These are phyloP conservation scores for Etheostoma spectabile DNA, from an alignment of 2,113 vertebrate species.

Conservation along the genomic window DNA sequence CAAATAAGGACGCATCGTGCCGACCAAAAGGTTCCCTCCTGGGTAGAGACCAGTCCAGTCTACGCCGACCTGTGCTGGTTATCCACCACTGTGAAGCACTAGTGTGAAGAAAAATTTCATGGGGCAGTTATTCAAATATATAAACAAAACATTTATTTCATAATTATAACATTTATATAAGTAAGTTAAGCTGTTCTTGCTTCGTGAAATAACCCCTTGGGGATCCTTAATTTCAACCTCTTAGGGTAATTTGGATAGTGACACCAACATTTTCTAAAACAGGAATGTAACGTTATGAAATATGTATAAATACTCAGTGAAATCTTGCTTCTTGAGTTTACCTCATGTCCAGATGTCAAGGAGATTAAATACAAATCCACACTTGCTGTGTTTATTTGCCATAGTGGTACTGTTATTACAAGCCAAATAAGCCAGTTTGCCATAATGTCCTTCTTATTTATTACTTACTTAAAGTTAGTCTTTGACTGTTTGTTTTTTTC, in stretches of 20 bases:
- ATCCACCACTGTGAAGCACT: conserved; percentile 42
- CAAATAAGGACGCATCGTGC: conserved; percentile 51
- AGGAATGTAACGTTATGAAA: background rate
- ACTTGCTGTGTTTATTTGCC: conserved; percentile 28
- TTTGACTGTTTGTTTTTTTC: background rate
- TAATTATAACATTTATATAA: conserved; percentile 4
- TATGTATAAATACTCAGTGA: background rate
- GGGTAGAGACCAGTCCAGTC: background rate
- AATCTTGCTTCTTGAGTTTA: background rate
- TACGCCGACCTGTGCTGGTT: conserved; percentile 5
- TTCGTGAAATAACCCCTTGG: conserved; percentile 19
- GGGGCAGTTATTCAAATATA: conserved; percentile 35
- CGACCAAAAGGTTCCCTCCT: background rate
- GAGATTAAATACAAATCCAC: background rate
- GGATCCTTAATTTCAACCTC: conserved; percentile 32
- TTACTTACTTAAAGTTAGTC: background rate
- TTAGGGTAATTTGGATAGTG: conserved; percentile 36
- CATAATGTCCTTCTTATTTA: conserved; percentile 2
- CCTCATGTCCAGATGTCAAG: conserved; percentile 3
- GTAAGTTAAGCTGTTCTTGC: conserved; percentile 7
- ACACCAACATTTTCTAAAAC: background rate
- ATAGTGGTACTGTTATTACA: conserved; percentile 32
- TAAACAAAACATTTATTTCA: background rate
- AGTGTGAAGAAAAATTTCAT: conserved; percentile 26
- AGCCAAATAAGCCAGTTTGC: conserved; percentile 29